These are phyloP conservation scores for Xenentodon cancila DNA, from an alignment of 2,797 vertebrate species.

Conservation along the genomic window DNA sequence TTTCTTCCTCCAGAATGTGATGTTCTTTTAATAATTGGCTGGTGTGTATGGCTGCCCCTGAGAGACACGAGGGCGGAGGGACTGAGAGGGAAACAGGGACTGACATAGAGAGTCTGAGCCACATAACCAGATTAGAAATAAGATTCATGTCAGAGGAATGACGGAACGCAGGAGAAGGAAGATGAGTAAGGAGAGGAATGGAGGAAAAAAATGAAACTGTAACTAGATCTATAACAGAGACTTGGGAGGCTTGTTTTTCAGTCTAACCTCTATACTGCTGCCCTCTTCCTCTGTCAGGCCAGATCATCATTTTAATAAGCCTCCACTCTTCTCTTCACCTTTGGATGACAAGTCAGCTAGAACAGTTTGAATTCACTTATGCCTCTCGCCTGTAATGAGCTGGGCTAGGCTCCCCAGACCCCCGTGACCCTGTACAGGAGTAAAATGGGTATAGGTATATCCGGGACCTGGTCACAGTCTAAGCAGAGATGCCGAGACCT, in stretches of 20 bases:
- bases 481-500: no score
- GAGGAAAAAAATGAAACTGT: constrained; percentile 56
- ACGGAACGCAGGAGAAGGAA: constrained; percentile 25
- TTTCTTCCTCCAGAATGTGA: constrained; percentile 55
- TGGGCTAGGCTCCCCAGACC: no score
- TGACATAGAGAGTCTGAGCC: constrained; percentile 19
- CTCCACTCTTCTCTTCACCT: constrained; percentile 33
- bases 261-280: constrained; percentile 62
- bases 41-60: constrained; percentile 27
- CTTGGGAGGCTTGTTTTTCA: constrained; percentile 68
- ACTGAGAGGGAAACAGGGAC: constrained; percentile 16
- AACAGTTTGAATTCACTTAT: constrained; percentile 31
- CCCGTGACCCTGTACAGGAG: no score
- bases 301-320: constrained; percentile 75
- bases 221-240: constrained; percentile 65
- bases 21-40: constrained; percentile 55
- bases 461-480: no score
- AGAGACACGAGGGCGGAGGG: constrained; percentile 19
- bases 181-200: constrained; percentile 43
- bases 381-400: no score
- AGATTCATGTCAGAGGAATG: constrained; percentile 41
- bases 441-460: no score
- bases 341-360: constrained; percentile 47
- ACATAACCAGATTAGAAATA: constrained; percentile 54
- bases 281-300: constrained; percentile 34